These are phyloP conservation scores for Hecatera dysodea DNA, from an alignment of 2,888 invertebrate genomes.

Conservation along the genomic window DNA sequence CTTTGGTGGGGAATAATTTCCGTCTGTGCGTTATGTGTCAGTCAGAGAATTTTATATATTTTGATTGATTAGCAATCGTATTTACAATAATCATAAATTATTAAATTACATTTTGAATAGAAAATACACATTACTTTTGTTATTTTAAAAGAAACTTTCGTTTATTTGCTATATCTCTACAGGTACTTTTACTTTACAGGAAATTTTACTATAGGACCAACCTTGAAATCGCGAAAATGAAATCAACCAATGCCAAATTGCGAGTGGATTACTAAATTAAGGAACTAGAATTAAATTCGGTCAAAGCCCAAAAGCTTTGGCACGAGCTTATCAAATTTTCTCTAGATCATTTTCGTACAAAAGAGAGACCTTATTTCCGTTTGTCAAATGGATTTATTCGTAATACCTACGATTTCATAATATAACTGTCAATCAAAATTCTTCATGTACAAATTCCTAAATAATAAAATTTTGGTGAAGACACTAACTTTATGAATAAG, in stretches of 20 bases:
- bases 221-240: background rate
- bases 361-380: background rate
- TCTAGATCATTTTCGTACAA: background rate
- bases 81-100: no score
- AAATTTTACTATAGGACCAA: background rate
- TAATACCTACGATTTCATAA: background rate
- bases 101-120: background rate
- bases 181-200: background rate
- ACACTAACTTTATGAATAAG: background rate
- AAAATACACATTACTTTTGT: no score
- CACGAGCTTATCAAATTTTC: no score
- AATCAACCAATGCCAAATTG: background rate
- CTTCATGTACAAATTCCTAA: no score
- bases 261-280: background rate
- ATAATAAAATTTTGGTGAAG: background rate
- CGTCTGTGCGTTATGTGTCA: no score
- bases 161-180: background rate
- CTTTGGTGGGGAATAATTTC: no score
- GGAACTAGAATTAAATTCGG: background rate
- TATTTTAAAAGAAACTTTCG: no score
- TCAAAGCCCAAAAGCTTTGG: background rate
- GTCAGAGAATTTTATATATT: no score
- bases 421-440: no score
- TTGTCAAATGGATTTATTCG: background rate
- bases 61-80: no score